phyloP scores from a whole-genome alignment of 2,888 invertebrate genomes.

The Tachina fera region DNA sequence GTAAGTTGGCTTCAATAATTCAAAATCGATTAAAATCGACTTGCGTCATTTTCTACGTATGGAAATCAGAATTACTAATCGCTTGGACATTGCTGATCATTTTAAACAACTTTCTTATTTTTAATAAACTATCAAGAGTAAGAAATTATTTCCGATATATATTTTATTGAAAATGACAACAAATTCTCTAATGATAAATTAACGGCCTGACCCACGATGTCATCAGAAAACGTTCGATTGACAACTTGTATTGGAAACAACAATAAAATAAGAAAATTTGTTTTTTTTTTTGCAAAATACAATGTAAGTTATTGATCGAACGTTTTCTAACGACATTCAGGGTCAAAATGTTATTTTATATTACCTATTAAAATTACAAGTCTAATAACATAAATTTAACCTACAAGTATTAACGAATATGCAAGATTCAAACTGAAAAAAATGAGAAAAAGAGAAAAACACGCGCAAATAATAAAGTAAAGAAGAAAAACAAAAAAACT shows the following conservation, averaged over 20 bases:
- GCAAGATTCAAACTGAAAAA: constrained; percentile 49
- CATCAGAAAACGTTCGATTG: too few relatives aligned
- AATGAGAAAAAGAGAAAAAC: constrained; percentile 19
- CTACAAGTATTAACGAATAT: constrained; percentile 37
- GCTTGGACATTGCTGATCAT: background rate
- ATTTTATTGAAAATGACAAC: background rate
- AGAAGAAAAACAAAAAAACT: constrained; percentile 64
- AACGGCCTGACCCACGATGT: too few relatives aligned
- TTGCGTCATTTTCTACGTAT: too few relatives aligned
- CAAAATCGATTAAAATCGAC: too few relatives aligned
- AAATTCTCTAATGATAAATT: constrained; percentile 32
- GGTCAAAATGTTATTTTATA: background rate
- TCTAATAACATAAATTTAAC: constrained; percentile 17
- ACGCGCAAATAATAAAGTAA: constrained; percentile 70
- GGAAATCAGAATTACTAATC: background rate
- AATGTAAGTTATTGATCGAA: too few relatives aligned
- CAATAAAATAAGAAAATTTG: too few relatives aligned
- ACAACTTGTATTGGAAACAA: too few relatives aligned
- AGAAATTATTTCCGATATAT: background rate
- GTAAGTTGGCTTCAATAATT: too few relatives aligned
- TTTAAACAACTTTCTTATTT: constrained; percentile 3
- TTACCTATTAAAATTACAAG: constrained; percentile 5
- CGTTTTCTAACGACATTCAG: too few relatives aligned
- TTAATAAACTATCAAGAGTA: background rate
- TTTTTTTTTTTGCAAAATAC: too few relatives aligned